phyloP scores from a whole-genome alignment of 2,888 invertebrate genomes.

The Cylindroiulus punctatus region DNA sequence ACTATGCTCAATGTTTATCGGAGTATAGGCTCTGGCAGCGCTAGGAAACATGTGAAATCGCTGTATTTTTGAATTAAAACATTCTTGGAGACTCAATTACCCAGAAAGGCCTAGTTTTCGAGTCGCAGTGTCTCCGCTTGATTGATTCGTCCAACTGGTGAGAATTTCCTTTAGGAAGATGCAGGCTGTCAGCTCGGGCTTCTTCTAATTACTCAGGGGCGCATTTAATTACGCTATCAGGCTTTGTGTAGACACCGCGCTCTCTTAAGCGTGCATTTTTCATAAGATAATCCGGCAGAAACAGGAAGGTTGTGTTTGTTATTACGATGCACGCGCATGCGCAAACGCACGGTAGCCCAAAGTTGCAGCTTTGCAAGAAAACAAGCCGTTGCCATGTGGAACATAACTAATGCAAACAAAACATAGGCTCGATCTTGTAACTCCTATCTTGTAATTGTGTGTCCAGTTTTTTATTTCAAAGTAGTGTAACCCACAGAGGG shows the following conservation, averaged over 20 bases:
- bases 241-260: conserved; percentile 6
- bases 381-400: too few relatives aligned
- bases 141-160: conserved; percentile 4
- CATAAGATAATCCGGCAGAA: background rate
- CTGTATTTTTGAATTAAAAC: conserved; percentile 17
- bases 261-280: conserved; percentile 3
- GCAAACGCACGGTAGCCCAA: background rate
- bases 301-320: background rate
- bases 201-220: conserved; percentile 45
- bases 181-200: conserved; percentile 5
- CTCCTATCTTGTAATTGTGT: too few relatives aligned
- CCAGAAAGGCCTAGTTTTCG: background rate
- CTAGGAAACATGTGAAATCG: background rate
- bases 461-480: too few relatives aligned
- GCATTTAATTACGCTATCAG: conserved; percentile 45
- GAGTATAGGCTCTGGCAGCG: too few relatives aligned
- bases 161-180: background rate
- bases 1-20: background rate
- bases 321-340: background rate
- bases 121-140: background rate
- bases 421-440: too few relatives aligned
- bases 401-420: too few relatives aligned
- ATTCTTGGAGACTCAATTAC: background rate
- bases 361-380: too few relatives aligned
- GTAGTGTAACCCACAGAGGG: too few relatives aligned